Base-by-base conservation (phyloP, 2,797 vertebrate genomes). In the Acanthiza pusilla region DNA sequence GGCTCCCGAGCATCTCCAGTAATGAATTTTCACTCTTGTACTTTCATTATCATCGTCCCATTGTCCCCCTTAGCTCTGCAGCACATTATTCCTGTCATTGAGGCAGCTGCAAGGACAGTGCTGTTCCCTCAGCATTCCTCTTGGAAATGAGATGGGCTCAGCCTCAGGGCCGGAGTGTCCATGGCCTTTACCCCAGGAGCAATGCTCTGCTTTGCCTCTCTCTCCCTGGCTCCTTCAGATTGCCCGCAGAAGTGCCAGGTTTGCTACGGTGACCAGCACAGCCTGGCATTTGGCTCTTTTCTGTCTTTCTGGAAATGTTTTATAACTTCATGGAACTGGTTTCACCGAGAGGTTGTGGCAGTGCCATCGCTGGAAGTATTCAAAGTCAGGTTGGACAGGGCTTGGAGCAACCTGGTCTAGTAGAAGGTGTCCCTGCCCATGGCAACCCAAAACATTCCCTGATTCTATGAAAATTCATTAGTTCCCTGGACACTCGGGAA, bases 1-100 rank as follows among this genome's bases (percentile, higher is more conserved):
- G 36, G 43, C 63, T 93, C 65, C 43, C 0, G 15, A 72, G 65
- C 61, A 65, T 88, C 68, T 85, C 68, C 38, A 36, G 68, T 96
- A 92, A 94, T 93, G 91, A 95, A 91, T 93, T 97, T 92, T 93
- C 93, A 80, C 92, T 79, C 67, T 78, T 91, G 42, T 75, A 21
- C 84, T 94, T 91, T 77, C 92, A 80, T 91, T 91, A 89, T 71
- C 86, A 3, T 80, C 21, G 62, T 81, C 91, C 85, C 79, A 85
- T 95, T 70, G 78, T 89, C 45, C 89, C 80, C 66, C 68, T 93
- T 23, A 76, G 78, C 90, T 95, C 77, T 71, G 90, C 34, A 2
- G 84, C 68, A 48, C 45, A 6, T 92, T 94, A 60, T 80, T 83
- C 1, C 20, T 93, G 91, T 94, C 93, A 94, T 71, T 95, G 93